Evolutionary conservation across 1,140 invertebrate species (phyloP).

Genomic region (Maniola jurtina): DNA sequence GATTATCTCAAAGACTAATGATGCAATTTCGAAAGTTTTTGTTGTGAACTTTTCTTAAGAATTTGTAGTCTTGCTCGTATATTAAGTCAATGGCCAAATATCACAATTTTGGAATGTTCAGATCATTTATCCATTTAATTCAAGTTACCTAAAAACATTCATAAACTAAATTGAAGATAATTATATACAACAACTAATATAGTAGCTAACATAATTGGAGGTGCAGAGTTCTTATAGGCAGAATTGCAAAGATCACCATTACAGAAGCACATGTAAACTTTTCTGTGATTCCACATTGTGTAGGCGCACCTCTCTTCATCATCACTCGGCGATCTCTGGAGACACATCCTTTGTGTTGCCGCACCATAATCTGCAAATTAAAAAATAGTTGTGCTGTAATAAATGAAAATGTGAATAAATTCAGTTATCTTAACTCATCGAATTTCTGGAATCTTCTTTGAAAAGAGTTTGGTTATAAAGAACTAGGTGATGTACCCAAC

Average conservation of each 20-base stretch:
- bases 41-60: too few relatives aligned
- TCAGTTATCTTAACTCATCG: too few relatives aligned
- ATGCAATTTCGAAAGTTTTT: too few relatives aligned
- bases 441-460: too few relatives aligned
- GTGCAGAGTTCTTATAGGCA: slow-evolving; percentile 30
- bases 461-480: too few relatives aligned
- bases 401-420: too few relatives aligned
- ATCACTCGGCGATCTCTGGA: slow-evolving; percentile 91
- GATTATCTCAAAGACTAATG: too few relatives aligned
- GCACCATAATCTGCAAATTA: slow-evolving; percentile 87
- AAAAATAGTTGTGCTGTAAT: not conserved
- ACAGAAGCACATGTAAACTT: slow-evolving; percentile 95
- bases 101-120: slow-evolving; percentile 13
- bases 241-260: slow-evolving; percentile 93
- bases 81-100: not conserved
- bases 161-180: slow-evolving; percentile 6
- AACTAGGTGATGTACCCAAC: too few relatives aligned
- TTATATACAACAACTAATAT: slow-evolving; percentile 40
- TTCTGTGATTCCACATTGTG: slow-evolving; percentile 87
- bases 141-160: not conserved
- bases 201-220: slow-evolving; percentile 27
- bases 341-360: slow-evolving; percentile 91
- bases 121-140: not conserved
- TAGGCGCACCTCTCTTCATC: slow-evolving; percentile 93
- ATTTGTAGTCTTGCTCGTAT: too few relatives aligned